These are phyloP conservation scores for Gonioctena quinquepunctata DNA, from an alignment of 1,140 invertebrate species.

Conservation along the genomic window DNA sequence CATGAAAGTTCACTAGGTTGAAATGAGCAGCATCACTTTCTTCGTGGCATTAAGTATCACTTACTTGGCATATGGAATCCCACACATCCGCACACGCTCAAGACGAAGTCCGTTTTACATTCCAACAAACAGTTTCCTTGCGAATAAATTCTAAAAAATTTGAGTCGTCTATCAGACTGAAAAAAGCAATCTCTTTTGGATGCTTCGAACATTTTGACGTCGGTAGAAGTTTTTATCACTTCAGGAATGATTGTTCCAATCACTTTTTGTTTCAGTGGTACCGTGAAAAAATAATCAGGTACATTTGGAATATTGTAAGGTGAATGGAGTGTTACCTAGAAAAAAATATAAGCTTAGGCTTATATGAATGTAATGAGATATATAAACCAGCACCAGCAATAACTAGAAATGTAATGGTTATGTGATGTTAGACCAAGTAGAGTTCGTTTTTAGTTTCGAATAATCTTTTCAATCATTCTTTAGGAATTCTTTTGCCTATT, in stretches of 20 bases:
- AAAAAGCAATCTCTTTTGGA: slow-evolving; percentile 68
- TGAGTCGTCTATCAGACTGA: slow-evolving; percentile 62
- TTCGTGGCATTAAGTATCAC: slow-evolving; percentile 18
- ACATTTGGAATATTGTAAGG: slow-evolving; percentile 28
- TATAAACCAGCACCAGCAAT: too few relatives aligned
- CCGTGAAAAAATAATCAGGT: slow-evolving; percentile 55
- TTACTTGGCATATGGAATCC: slow-evolving; percentile 54
- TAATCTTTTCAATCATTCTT: too few relatives aligned
- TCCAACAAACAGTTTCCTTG: slow-evolving; percentile 55
- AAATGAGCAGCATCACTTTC: too few relatives aligned
- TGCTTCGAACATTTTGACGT: slow-evolving; percentile 48
- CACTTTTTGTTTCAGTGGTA: slow-evolving; percentile 60
- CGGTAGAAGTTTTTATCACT: slow-evolving; percentile 61
- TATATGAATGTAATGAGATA: too few relatives aligned
- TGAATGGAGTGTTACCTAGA: slow-evolving; percentile 29
- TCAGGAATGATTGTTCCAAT: slow-evolving; percentile 59
- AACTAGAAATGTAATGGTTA: too few relatives aligned
- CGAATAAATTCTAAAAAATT: slow-evolving; percentile 53
- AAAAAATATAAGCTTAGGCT: too few relatives aligned
- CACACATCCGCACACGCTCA: slow-evolving; percentile 50
- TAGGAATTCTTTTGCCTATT: too few relatives aligned
- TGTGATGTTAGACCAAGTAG: too few relatives aligned
- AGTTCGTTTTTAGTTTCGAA: too few relatives aligned
- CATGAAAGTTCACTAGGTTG: too few relatives aligned
- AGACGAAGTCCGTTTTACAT: slow-evolving; percentile 53